Conservation (phyloP, 2,888 invertebrate species). For the Branchellion lobata region DNA sequence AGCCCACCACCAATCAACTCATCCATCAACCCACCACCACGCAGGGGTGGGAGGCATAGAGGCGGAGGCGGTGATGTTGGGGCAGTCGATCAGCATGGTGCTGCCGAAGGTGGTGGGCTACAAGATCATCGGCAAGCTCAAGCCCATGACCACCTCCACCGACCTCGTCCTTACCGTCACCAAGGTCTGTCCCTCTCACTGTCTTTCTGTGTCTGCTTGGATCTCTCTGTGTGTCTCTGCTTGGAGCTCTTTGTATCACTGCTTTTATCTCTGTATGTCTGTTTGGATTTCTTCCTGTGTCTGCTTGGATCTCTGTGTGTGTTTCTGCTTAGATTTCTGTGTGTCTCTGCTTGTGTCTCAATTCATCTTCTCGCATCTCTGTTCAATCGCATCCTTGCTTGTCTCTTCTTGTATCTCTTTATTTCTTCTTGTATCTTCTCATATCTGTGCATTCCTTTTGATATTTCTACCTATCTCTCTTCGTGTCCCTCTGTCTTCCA, state of each 20-base stretch:
- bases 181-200: conserved; percentile 72
- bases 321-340: too few species aligned
- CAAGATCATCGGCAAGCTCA: conserved; percentile 77
- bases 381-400: too few species aligned
- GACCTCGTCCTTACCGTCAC: conserved; percentile 95
- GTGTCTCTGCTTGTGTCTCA: not conserved
- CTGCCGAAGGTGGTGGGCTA: conserved; percentile 94
- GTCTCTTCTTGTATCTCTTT: too few species aligned
- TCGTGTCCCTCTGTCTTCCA: too few species aligned
- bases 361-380: not conserved
- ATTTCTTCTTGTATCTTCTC: too few species aligned
- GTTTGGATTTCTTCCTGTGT: too few species aligned
- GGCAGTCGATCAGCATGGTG: conserved; percentile 94
- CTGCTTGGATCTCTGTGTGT: too few species aligned
- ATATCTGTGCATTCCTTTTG: too few species aligned
- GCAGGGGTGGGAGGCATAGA: conserved; percentile 75
- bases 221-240: not conserved
- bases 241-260: not conserved
- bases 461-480: too few species aligned
- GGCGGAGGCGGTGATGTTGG: conserved; percentile 98
- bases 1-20: not conserved
- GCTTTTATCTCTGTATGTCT: not conserved
- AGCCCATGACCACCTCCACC: conserved; percentile 85
- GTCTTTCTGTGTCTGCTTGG: too few species aligned
- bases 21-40: not conserved